Percentiles rank a stretch among this genome's conserved stretches.
These are phyloP conservation scores for Trachythela sp. DNA, from an alignment of 64 coral and sea anemone genomes.

Conservation along the genomic window DNA sequence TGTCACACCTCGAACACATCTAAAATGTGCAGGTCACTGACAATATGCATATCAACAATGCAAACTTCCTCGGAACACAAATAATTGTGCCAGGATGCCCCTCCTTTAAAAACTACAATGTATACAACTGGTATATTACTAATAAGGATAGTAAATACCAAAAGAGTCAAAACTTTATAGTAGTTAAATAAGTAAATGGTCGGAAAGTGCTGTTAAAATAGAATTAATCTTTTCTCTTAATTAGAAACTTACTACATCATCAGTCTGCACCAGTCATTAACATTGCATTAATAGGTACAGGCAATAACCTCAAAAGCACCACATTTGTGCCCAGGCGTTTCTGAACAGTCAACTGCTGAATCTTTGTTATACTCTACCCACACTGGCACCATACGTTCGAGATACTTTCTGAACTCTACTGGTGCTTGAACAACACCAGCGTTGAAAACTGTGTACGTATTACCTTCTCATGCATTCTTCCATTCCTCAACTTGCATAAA, in stretches of 20 bases:
- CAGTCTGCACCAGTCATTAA: background rate
- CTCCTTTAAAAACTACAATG: background rate
- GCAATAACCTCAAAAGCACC: too few species aligned
- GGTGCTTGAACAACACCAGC: slow-evolving; percentile 12
- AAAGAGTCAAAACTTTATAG: too few species aligned
- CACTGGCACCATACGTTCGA: background rate
- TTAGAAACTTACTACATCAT: background rate
- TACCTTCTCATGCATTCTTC: background rate
- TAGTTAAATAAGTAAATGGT: too few species aligned
- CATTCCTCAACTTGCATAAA: background rate
- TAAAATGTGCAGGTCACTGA: background rate
- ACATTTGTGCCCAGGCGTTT: too few species aligned
- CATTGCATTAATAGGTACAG: background rate
- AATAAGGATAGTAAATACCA: too few species aligned
- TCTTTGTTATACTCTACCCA: too few species aligned
- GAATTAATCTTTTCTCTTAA: too few species aligned
- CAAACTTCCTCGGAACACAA: background rate
- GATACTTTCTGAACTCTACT: background rate
- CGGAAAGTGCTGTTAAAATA: too few species aligned
- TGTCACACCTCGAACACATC: background rate
- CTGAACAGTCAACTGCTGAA: too few species aligned
- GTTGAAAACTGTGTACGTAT: background rate
- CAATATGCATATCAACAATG: background rate
- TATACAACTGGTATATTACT: too few species aligned
- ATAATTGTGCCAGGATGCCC: background rate